Evolutionary conservation across 37 sponge, comb jelly and placozoan species (phyloP).

Genomic region (Ianthella basta): DNA sequence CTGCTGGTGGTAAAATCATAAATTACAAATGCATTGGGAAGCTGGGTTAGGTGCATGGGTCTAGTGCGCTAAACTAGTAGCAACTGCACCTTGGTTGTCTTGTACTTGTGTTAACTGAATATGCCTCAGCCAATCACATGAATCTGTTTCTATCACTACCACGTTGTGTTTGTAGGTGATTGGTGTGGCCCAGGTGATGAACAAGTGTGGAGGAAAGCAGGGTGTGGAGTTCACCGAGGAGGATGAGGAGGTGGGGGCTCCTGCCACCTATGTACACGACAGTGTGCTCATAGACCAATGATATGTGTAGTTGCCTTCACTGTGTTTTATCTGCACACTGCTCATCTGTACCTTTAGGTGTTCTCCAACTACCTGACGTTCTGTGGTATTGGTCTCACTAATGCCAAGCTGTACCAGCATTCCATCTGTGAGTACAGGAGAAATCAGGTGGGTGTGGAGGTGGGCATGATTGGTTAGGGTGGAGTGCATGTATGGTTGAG

Average conservation of each 20-base stretch:
- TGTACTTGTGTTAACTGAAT: too few species aligned
- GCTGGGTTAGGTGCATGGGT: too few species aligned
- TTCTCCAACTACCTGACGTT: constrained; percentile 87
- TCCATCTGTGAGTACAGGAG: constrained; percentile 28
- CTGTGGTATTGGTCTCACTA: constrained; percentile 87
- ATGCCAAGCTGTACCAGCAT: constrained; percentile 78
- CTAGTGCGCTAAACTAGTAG: too few species aligned
- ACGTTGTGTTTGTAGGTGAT: too few species aligned
- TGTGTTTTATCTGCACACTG: background rate
- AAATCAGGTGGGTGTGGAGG: constrained; percentile 20
- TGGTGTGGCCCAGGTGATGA: constrained; percentile 96
- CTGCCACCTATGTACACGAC: background rate
- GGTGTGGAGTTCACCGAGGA: constrained; percentile 59
- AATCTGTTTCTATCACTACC: background rate
- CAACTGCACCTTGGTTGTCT: too few species aligned
- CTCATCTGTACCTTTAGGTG: constrained; percentile 16
- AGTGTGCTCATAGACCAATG: background rate
- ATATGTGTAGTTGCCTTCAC: background rate
- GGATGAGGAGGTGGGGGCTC: constrained; percentile 70
- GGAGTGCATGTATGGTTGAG: too few species aligned
- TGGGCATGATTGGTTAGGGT: too few species aligned
- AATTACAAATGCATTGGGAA: too few species aligned
- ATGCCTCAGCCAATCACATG: too few species aligned
- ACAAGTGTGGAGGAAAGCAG: constrained; percentile 64
- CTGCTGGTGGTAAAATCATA: too few species aligned